Base-by-base conservation (phyloP, 1,140 invertebrate species). In the Samia ricini region DNA sequence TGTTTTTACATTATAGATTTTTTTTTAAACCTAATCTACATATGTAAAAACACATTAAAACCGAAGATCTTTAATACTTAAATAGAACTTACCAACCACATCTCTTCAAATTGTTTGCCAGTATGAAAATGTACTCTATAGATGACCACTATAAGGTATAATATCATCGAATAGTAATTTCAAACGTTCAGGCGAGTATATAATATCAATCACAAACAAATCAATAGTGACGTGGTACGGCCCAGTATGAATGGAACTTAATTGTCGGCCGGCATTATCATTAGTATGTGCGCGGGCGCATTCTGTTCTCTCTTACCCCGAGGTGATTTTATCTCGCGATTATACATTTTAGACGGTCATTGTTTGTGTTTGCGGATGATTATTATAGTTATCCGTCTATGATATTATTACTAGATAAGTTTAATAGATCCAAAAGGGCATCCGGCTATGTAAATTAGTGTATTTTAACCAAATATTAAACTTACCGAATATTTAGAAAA, bases 181-280 rank as follows among this genome's bases (percentile, higher is more conserved):
- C 4, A 42, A 42, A 42, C 4, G 33, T 42, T 15, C 10, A 42
- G 33, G 12, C 8, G 33, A 42, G 33, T 42, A 42, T 42, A 42
- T 42, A 86, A 74, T 74, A 84, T 84, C 83, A 86, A 84, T 86
- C 83, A 83, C 81, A 86, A 86, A 83, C 81, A 86, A 86, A 86
- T 86, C 80, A 84, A 79, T 69, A 80, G 63, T 78, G 83, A 79
- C 77, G 50, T 36, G 71, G 77, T 68, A 60, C 83, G 59, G 76
- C 81, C 83, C 83, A 82, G 76, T 78, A 73, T 59, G 74, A 69
- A 77, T 78, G 72, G 69, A 68, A 65, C 64, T 79, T 86, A 86
- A 84, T 84, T 84, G 80, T 77, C 58, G 75, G 76, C 60, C 74
- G 72, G 51, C 68, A 72, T 83, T 76, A 82, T 83, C 76, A 81